Percentiles rank a stretch among this genome's conserved stretches.
These are phyloP conservation scores for Mohoua ochrocephala DNA, from an alignment of 2,113 vertebrate species.

Conservation along the genomic window DNA sequence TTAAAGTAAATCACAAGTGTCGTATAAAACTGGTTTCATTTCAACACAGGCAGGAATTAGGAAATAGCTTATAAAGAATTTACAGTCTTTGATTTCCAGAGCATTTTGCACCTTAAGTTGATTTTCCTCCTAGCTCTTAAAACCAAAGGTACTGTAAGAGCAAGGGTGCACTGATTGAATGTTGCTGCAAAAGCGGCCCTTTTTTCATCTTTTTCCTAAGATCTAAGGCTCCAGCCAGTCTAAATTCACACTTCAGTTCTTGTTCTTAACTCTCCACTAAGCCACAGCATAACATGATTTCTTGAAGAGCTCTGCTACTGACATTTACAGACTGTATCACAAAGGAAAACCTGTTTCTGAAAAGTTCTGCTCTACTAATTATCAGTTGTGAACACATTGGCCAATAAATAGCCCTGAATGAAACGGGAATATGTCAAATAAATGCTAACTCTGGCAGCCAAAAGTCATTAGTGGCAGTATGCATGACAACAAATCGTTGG, in stretches of 20 bases:
- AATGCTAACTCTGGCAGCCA: conserved; percentile 3
- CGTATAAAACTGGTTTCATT: neutral
- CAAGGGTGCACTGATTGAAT: neutral
- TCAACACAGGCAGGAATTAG: neutral
- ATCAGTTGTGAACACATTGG: neutral
- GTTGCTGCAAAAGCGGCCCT: accelerated
- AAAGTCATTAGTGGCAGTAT: neutral
- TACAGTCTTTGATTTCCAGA: neutral
- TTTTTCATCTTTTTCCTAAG: neutral
- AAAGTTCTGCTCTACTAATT: conserved; percentile 3
- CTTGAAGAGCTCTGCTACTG: neutral
- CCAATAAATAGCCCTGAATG: neutral
- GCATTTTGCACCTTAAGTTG: neutral
- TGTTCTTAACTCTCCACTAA: neutral
- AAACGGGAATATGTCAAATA: neutral
- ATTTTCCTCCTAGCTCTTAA: neutral
- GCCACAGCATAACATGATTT: neutral
- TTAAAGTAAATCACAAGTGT: neutral
- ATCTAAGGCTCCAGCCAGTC: neutral
- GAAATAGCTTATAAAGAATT: neutral
- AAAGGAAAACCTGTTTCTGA: neutral
- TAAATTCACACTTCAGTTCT: neutral
- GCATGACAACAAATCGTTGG: conserved; percentile 16
- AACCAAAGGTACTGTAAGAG: neutral
- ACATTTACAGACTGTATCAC: neutral